Conservation (phyloP, 2,797 vertebrate genomes). For the Novumbra hubbsi region DNA sequence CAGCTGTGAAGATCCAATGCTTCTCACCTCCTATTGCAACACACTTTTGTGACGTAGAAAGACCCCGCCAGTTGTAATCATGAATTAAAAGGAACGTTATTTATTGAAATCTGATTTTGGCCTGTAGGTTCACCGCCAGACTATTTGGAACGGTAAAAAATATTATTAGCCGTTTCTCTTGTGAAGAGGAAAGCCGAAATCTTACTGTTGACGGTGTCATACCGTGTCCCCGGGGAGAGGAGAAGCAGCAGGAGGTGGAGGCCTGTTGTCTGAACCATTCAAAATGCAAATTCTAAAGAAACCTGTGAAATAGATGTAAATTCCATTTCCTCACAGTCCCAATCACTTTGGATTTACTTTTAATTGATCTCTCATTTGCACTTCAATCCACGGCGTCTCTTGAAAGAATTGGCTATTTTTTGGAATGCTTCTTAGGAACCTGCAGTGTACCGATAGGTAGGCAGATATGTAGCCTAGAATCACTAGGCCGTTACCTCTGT, state of each 20-base stretch:
- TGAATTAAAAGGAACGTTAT: neutral
- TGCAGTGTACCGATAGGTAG: neutral
- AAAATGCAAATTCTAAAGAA: slow-evolving; percentile 12
- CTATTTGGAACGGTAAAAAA: neutral
- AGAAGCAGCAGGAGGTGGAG: slow-evolving; percentile 11
- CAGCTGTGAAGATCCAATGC: neutral
- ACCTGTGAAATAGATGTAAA: slow-evolving; percentile 3
- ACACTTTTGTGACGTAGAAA: neutral
- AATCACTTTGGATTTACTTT: neutral
- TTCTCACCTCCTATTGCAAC: neutral
- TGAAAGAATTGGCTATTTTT: neutral
- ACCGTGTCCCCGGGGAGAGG: neutral
- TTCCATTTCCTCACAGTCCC: neutral
- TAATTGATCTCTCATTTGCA: neutral
- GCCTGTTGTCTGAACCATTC: slow-evolving; percentile 14
- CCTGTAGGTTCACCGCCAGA: neutral
- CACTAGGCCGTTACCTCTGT: neutral
- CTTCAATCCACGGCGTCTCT: neutral
- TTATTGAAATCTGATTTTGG: neutral
- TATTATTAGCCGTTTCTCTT: neutral
- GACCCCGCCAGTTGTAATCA: neutral
- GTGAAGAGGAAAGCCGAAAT: neutral
- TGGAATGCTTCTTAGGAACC: neutral
- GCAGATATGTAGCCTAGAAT: neutral
- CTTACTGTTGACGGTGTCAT: neutral